Conservation (phyloP, 2,113 vertebrate species). For the Gobius niger region DNA sequence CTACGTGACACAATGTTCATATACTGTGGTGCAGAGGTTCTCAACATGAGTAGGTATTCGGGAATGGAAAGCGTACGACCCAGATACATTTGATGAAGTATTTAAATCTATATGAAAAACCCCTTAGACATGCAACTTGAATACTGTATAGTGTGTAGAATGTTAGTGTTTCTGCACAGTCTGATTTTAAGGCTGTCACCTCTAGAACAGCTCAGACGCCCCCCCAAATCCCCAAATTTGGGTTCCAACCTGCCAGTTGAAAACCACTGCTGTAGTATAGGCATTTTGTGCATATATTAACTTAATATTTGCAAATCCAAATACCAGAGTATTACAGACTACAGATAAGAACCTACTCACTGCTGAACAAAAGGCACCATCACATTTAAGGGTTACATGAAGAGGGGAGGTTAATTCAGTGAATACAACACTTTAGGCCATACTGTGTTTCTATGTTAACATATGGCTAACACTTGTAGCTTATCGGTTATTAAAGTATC, state of each 20-base stretch:
- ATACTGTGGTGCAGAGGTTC: too few species aligned
- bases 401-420: conserved; percentile 31
- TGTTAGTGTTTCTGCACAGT: too few species aligned
- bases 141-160: background rate
- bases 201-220: too few species aligned
- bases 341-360: background rate
- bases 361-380: conserved; percentile 4
- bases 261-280: too few species aligned
- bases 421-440: conserved; percentile 1
- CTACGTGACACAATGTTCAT: background rate
- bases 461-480: conserved; percentile 12
- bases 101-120: too few species aligned
- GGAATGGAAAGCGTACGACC: too few species aligned
- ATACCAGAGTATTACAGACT: background rate
- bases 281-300: too few species aligned
- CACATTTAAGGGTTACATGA: conserved; percentile 33
- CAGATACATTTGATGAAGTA: too few species aligned
- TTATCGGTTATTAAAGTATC: background rate
- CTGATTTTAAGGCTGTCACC: too few species aligned
- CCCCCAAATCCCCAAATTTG: too few species aligned
- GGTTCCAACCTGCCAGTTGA: too few species aligned
- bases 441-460: background rate
- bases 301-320: background rate
- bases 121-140: background rate
- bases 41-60: too few species aligned